Evolutionary conservation across 2,797 vertebrate species (phyloP).

Genomic region (Pipistrellus pygmaeus): DNA sequence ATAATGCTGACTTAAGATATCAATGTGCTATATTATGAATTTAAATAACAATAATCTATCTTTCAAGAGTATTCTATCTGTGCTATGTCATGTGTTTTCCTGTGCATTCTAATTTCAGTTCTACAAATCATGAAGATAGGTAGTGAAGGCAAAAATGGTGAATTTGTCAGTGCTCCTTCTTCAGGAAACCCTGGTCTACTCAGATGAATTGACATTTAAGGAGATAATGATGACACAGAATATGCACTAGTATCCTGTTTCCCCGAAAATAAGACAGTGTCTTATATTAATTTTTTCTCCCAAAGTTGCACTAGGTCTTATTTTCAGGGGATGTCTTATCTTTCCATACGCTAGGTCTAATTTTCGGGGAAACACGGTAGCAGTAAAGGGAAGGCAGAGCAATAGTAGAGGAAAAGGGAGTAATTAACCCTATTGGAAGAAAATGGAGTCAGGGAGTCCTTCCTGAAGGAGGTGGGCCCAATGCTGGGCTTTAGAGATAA

Average conservation of each 20-base stretch:
- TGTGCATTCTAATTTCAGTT: conserved; percentile 16
- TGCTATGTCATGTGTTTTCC: background rate
- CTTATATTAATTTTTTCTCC: no score
- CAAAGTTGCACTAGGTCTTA: no score
- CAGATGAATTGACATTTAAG: background rate
- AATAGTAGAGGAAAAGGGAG: background rate
- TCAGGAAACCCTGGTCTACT: background rate
- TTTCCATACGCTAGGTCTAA: no score
- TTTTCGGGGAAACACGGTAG: background rate
- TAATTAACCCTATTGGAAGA: background rate
- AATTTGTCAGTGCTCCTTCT: background rate
- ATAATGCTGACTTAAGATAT: conserved; percentile 51
- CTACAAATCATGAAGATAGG: background rate
- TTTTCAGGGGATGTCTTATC: no score
- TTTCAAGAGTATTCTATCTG: background rate
- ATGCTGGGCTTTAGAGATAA: background rate
- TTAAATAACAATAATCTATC: conserved; percentile 19
- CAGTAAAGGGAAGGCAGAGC: background rate
- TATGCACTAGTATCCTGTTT: background rate
- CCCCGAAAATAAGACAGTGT: no score
- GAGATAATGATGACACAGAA: background rate
- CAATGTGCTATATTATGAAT: background rate
- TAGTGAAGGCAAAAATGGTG: background rate
- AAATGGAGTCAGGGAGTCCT: background rate
- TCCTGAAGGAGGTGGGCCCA: background rate